phyloP scores from a whole-genome alignment of 35 echinoderm and acorn worm species.

The Apostichopus californicus region DNA sequence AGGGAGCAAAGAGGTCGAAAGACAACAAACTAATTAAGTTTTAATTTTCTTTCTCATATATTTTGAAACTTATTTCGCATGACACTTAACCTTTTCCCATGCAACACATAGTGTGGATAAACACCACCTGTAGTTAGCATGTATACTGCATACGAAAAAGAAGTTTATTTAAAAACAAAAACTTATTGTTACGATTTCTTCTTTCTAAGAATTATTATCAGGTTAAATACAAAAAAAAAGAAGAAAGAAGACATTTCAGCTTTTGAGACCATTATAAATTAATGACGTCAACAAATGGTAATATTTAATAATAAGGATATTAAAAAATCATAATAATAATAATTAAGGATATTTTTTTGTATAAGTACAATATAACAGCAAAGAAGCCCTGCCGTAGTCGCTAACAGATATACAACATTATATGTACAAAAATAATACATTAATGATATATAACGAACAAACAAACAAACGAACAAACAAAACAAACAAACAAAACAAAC shows the following conservation, averaged over 20 bases:
- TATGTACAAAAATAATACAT: slow-evolving; percentile 32
- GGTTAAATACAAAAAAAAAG: not conserved
- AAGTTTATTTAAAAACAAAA: no score
- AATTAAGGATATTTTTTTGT: slow-evolving; percentile 13
- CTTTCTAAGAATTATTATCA: not conserved
- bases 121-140: not conserved
- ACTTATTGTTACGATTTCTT: not conserved
- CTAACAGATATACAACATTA: slow-evolving; percentile 46
- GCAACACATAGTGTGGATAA: not conserved
- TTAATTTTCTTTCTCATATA: not conserved
- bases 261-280: slow-evolving; percentile 28
- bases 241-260: slow-evolving; percentile 24
- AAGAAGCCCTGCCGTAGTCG: slow-evolving; percentile 44
- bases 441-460: not conserved
- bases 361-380: slow-evolving; percentile 39
- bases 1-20: no score
- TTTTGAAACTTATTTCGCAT: not conserved
- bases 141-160: not conserved
- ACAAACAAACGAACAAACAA: not conserved
- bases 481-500: not conserved
- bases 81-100: not conserved
- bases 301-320: not conserved
- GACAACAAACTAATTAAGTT: no score
- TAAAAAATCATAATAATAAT: not conserved
- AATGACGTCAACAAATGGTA: slow-evolving; percentile 24